Percentiles rank a stretch among this genome's conserved stretches.
Evolutionary conservation across 2,113 vertebrate species (phyloP).

Genomic region (Pelvicachromis taeniatus): DNA sequence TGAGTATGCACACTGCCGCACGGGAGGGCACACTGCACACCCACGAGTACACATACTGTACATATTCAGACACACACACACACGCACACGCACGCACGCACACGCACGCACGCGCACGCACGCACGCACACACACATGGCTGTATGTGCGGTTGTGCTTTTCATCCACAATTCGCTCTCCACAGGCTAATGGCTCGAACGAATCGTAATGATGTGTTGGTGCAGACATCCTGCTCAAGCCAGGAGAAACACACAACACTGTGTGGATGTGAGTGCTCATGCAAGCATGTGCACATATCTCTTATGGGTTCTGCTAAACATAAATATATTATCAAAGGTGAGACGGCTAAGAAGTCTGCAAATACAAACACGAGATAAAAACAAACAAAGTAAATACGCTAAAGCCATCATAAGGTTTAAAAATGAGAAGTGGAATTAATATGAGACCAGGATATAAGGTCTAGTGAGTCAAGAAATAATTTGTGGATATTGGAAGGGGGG

Average conservation of each 20-base stretch:
- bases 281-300: neutral
- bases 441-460: constrained; percentile 51
- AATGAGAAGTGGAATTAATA: constrained; percentile 19
- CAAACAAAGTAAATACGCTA: constrained; percentile 35
- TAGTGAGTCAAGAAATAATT: constrained; percentile 46
- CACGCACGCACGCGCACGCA: too few relatives aligned
- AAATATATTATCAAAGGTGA: constrained; percentile 25
- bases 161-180: constrained; percentile 42
- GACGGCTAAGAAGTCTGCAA: neutral
- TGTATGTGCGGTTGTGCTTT: neutral
- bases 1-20: constrained; percentile 21
- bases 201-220: constrained; percentile 42
- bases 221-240: constrained; percentile 59
- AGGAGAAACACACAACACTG: constrained; percentile 27
- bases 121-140: too few relatives aligned
- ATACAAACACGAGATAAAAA: neutral
- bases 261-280: constrained; percentile 2
- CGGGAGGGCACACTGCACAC: constrained; percentile 41
- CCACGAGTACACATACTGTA: constrained; percentile 24
- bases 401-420: constrained; percentile 11
- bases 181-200: constrained; percentile 44
- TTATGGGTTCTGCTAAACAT: constrained; percentile 20
- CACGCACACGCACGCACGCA: too few relatives aligned
- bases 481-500: neutral
- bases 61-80: constrained; percentile 29